Conservation (phyloP, 2,113 vertebrate species). For the Coptodon rendalli region DNA sequence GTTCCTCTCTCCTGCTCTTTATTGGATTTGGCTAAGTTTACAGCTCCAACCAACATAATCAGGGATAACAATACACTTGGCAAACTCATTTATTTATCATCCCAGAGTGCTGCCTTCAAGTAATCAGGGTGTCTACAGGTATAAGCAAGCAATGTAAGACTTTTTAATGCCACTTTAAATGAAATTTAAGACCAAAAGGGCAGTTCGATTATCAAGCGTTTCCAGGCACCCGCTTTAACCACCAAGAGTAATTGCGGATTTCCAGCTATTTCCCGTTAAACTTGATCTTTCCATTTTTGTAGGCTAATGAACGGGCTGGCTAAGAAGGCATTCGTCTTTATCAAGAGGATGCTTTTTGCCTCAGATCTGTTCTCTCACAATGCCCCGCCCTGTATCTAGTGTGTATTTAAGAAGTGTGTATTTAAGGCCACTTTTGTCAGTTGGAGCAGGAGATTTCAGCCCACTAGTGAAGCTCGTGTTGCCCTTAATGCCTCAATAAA, state of each 20-base stretch:
- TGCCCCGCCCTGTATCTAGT: background rate
- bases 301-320: background rate
- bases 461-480: background rate
- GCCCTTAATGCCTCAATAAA: background rate
- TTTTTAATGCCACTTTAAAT: background rate
- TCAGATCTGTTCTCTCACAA: background rate
- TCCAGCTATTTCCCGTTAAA: background rate
- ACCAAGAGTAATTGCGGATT: background rate
- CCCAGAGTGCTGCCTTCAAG: background rate
- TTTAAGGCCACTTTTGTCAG: background rate
- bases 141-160: background rate
- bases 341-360: background rate
- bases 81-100: background rate
- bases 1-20: background rate
- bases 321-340: background rate
- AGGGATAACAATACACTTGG: background rate
- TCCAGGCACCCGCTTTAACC: background rate
- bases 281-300: background rate
- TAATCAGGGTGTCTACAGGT: background rate
- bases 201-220: background rate
- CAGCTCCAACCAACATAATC: background rate
- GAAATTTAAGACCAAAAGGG: background rate
- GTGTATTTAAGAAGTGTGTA: background rate
- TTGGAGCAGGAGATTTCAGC: background rate
- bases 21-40: background rate